Evolutionary conservation across 2,797 vertebrate genomes (phyloP), one percentile per base, ranked within the genome.

Genomic region (Galago senegalensis): DNA sequence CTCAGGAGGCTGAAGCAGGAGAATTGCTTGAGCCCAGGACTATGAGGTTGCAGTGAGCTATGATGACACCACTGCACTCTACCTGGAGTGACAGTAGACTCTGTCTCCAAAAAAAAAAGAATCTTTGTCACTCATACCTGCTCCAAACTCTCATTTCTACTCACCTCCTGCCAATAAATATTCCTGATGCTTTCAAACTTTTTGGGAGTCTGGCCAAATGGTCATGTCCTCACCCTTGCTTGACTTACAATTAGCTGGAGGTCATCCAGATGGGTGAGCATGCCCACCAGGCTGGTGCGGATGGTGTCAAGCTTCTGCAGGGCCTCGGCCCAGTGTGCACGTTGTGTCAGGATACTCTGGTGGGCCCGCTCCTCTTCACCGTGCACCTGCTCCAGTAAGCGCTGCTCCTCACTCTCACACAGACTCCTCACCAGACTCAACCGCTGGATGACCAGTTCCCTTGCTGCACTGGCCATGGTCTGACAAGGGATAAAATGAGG

Each of bases 331-430:
- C 99, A 99, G 98, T 99, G 99, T 40, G 98, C 99, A 65, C 87
- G 98, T 98, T 99, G 99, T 1, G 99, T 99, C 92, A 99, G 98
- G 97, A 99, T 99, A 79, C 99, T 99, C 98, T 99, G 99, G 96
- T 99, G 99, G 2, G 98, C 99, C 5, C 99, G 98, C 97, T 99
- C 99, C 98, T 99, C 99, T 98, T 99, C 99, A 0, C 89, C 86
- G 0, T 99, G 99, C 96, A 99, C 99, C 96, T 97, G 98, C 97
- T 99, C 99, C 98, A 99, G 97, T 82, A 99, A 95, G 21, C 98
- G 98, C 99, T 99, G 99, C 97, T 99, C 99, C 97, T 99, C 99
- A 0, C 99, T 99, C 91, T 99, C 99, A 20, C 99, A 99, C 13
- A 98, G 98, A 4, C 99, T 99, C 17, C 99, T 98, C 53, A 99